A percentile compares a stretch with the other conserved stretches of the same genome.
Conservation (phyloP, 2,113 vertebrate genomes). For the Nipponia nippon region DNA sequence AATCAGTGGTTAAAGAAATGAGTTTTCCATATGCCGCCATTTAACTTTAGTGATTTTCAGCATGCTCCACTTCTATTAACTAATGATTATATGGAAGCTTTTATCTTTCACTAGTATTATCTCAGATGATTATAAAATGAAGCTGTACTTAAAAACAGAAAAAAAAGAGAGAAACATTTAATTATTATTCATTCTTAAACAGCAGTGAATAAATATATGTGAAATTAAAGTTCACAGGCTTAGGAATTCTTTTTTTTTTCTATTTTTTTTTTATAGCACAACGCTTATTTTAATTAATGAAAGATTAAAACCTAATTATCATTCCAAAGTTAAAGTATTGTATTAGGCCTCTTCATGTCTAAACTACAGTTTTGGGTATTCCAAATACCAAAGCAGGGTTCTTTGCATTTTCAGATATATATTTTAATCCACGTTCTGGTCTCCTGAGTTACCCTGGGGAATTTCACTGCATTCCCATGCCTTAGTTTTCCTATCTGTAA, state of each 20-base stretch:
- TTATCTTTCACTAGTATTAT: not conserved
- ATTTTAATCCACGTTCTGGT: not conserved
- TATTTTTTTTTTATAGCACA: not conserved
- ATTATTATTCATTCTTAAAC: not conserved
- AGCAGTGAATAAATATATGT: not conserved
- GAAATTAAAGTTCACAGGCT: not conserved
- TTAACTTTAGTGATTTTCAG: not conserved
- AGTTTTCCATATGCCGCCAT: not conserved
- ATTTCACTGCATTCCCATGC: not conserved
- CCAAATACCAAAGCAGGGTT: not conserved
- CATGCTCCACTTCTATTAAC: not conserved
- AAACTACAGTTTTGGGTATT: not conserved
- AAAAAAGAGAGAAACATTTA: not conserved
- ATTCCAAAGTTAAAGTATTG: not conserved
- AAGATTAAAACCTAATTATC: not conserved
- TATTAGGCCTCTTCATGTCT: not conserved
- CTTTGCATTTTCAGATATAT: not conserved
- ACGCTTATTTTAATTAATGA: not conserved
- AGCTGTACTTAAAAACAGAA: not conserved
- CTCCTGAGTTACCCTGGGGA: not conserved
- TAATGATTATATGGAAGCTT: not conserved
- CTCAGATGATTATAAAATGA: not conserved
- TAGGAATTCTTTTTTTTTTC: not conserved
- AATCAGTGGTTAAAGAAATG: not conserved
- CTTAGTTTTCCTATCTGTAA: not conserved